A percentile compares a stretch with the other conserved stretches of the same genome.
Conservation (phyloP, 1,140 invertebrate genomes). For the Drosophila setifemur region DNA sequence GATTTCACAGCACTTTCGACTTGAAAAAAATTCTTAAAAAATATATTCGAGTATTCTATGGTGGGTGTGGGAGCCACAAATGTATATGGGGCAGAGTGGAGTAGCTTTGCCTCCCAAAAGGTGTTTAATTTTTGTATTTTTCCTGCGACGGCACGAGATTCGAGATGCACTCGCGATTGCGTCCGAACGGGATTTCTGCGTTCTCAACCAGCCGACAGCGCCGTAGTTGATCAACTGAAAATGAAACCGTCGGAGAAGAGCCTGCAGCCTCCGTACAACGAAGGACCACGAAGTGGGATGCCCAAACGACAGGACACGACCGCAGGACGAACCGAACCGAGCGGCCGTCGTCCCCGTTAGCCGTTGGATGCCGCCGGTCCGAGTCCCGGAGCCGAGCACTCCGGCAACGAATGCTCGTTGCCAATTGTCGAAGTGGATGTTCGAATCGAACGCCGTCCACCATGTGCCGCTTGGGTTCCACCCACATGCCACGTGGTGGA, state of each 20-base stretch:
- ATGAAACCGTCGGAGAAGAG: conserved; percentile 9
- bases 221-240: conserved; percentile 74
- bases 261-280: conserved; percentile 24
- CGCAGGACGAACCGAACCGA: neutral
- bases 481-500: conserved; percentile 77
- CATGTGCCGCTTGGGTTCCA: conserved; percentile 60
- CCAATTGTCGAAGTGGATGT: conserved; percentile 80
- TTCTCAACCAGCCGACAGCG: conserved; percentile 59
- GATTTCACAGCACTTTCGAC: conserved; percentile 10
- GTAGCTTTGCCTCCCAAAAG: too few relatives aligned
- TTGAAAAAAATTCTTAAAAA: conserved; percentile 24
- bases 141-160: neutral
- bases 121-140: neutral
- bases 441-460: conserved; percentile 69
- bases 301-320: neutral
- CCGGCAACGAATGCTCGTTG: conserved; percentile 53
- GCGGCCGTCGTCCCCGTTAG: conserved; percentile 13
- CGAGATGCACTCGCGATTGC: too few relatives aligned
- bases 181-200: neutral
- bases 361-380: conserved; percentile 57
- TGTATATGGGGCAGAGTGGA: too few relatives aligned
- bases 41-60: neutral
- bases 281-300: neutral
- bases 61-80: neutral
- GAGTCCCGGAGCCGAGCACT: conserved; percentile 23